Conservation (phyloP, 2,888 invertebrate genomes). For the Erebia ligea region DNA sequence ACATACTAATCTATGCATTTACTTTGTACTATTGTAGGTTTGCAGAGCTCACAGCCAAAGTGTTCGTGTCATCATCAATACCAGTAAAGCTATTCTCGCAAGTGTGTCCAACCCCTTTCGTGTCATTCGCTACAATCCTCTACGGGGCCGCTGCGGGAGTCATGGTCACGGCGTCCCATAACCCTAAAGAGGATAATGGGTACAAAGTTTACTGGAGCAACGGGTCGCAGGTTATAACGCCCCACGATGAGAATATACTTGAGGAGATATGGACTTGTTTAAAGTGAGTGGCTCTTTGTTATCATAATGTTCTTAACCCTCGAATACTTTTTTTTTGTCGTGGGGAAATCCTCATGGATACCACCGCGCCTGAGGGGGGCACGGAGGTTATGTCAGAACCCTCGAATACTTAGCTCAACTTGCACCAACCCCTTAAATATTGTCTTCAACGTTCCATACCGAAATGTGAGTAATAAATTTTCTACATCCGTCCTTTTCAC, state of each 20-base stretch:
- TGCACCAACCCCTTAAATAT: too few relatives aligned
- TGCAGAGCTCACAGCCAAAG: slow-evolving; percentile 93
- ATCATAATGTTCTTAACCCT: background rate
- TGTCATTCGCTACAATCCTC: slow-evolving; percentile 92
- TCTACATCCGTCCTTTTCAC: too few relatives aligned
- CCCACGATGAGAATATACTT: slow-evolving; percentile 95
- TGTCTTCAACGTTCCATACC: too few relatives aligned
- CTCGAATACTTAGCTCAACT: too few relatives aligned
- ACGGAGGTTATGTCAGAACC: too few relatives aligned
- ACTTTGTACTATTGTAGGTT: slow-evolving; percentile 83
- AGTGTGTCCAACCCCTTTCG: slow-evolving; percentile 95
- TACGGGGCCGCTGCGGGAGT: slow-evolving; percentile 92
- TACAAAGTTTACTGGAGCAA: slow-evolving; percentile 99
- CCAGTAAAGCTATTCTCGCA: slow-evolving; percentile 91
- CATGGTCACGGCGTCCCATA: slow-evolving; percentile 98
- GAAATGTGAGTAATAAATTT: too few relatives aligned
- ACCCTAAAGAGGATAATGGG: slow-evolving; percentile 97
- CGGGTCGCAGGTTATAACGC: slow-evolving; percentile 97
- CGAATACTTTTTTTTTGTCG: too few relatives aligned
- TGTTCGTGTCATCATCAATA: slow-evolving; percentile 89
- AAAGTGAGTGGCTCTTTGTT: slow-evolving; percentile 64
- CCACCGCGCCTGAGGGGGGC: too few relatives aligned
- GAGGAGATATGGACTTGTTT: slow-evolving; percentile 89
- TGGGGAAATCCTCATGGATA: too few relatives aligned
- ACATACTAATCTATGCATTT: too few relatives aligned